A percentile compares a stretch with the other conserved stretches of the same genome.
These are phyloP conservation scores for Agonum fuliginosum DNA, from an alignment of 2,888 invertebrate species.

Conservation along the genomic window DNA sequence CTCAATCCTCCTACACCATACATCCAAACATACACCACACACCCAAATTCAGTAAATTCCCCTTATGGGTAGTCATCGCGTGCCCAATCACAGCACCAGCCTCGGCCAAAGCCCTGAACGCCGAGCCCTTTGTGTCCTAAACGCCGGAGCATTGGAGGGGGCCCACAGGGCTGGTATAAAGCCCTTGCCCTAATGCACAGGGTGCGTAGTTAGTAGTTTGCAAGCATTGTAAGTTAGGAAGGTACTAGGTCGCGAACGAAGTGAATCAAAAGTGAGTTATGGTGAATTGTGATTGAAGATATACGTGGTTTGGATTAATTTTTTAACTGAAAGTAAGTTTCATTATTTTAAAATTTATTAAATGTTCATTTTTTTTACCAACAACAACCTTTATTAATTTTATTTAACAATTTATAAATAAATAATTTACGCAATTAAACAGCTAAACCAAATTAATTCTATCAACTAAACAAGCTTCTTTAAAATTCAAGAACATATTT, in stretches of 20 bases:
- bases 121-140: slow-evolving; percentile 52
- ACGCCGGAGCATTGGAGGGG: slow-evolving; percentile 55
- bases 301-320: no score
- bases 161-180: slow-evolving; percentile 33
- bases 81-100: slow-evolving; percentile 51
- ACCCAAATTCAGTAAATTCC: no score
- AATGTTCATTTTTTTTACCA: no score
- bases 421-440: no score
- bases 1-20: background rate
- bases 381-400: no score
- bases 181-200: slow-evolving; percentile 41
- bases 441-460: no score
- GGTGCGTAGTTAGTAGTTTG: slow-evolving; percentile 32
- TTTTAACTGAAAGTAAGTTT: no score
- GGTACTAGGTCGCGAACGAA: slow-evolving; percentile 14
- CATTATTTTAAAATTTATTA: no score
- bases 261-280: background rate
- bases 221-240: slow-evolving; percentile 4
- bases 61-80: no score
- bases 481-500: no score
- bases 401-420: no score
- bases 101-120: background rate
- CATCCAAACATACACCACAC: background rate
- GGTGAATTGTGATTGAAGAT: background rate
- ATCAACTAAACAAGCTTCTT: no score